These are phyloP conservation scores for Hyles lineata DNA, from an alignment of 2,888 invertebrate species.

Conservation along the genomic window DNA sequence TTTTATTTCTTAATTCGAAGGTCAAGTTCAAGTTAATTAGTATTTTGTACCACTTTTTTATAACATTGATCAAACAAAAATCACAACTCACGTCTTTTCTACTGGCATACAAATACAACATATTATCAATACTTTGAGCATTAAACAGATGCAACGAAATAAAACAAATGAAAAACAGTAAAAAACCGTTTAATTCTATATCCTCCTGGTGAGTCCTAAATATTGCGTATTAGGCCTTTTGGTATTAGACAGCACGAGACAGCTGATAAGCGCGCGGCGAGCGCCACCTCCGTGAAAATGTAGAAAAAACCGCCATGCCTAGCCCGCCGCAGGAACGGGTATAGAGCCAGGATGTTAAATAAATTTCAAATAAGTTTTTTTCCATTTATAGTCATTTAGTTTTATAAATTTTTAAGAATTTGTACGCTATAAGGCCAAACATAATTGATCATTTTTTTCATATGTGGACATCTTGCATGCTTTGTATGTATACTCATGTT, in stretches of 20 bases:
- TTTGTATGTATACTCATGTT: too few species aligned
- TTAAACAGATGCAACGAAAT: neutral
- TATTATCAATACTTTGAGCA: too few species aligned
- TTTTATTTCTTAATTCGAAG: neutral
- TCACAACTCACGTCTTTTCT: too few species aligned
- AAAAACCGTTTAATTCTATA: slow-evolving; percentile 21
- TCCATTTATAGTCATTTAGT: too few species aligned
- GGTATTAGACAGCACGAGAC: slow-evolving; percentile 74
- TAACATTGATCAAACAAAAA: neutral
- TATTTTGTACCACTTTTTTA: neutral
- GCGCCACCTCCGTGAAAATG: slow-evolving; percentile 60
- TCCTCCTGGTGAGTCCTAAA: slow-evolving; percentile 57
- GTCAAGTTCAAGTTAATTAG: neutral
- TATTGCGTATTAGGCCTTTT: slow-evolving; percentile 73
- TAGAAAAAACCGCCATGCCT: slow-evolving; percentile 73
- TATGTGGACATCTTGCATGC: too few species aligned
- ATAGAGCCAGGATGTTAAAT: slow-evolving; percentile 70
- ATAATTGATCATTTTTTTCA: too few species aligned
- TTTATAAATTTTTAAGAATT: too few species aligned
- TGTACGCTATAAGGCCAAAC: too few species aligned
- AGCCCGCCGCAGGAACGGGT: slow-evolving; percentile 61
- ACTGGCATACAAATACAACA: too few species aligned
- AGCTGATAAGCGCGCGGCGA: slow-evolving; percentile 55
- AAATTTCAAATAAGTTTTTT: too few species aligned
- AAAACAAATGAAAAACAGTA: neutral